Conservation (phyloP, 1,140 invertebrate genomes). For the Apis mellifera region DNA sequence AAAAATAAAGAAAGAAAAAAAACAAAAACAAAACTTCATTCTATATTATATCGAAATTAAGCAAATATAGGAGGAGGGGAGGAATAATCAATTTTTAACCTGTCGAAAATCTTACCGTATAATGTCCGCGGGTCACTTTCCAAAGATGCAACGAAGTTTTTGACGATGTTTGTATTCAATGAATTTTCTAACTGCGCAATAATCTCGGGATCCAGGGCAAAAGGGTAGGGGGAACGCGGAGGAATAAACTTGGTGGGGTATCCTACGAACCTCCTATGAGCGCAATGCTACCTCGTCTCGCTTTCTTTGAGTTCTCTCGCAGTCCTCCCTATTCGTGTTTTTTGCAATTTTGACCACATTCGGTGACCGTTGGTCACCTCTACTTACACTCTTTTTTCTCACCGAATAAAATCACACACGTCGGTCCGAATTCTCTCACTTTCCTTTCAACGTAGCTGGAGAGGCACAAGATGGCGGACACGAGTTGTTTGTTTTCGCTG, state of each 20-base stretch:
- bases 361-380: constrained; percentile 72
- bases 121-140: constrained; percentile 30
- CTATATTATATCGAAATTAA: not conserved
- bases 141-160: constrained; percentile 27
- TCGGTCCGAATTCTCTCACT: constrained; percentile 31
- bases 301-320: constrained; percentile 58
- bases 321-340: constrained; percentile 62
- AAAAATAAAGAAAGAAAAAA: not conserved
- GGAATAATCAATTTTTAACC: not conserved
- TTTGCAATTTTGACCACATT: constrained; percentile 70
- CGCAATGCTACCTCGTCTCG: constrained; percentile 70
- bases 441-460: constrained; percentile 59
- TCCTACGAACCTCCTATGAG: constrained; percentile 51
- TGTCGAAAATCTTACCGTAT: constrained; percentile 30
- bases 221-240: constrained; percentile 57
- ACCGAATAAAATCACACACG: constrained; percentile 28
- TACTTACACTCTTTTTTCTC: constrained; percentile 19
- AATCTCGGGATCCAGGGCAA: constrained; percentile 70
- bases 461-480: constrained; percentile 67
- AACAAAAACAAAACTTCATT: not conserved
- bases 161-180: constrained; percentile 31
- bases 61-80: not conserved
- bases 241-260: constrained; percentile 63
- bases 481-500: constrained; percentile 67
- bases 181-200: constrained; percentile 74